Conservation (phyloP, 1,140 invertebrate species). For the Macrotrachela quadricornifera region DNA sequence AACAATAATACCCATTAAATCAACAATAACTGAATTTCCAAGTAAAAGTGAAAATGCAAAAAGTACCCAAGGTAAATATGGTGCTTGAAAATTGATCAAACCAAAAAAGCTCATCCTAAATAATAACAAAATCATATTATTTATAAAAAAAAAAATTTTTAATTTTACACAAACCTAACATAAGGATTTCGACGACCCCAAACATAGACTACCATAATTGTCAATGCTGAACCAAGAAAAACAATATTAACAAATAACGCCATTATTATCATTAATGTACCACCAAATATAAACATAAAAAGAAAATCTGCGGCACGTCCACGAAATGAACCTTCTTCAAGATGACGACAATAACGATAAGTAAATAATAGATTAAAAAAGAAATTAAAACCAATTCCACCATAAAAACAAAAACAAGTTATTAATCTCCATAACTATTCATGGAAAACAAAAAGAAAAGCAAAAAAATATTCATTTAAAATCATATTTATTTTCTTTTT, state of each 20-base stretch:
- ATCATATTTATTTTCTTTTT: constrained; percentile 7
- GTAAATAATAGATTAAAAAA: constrained; percentile 99
- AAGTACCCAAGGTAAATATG: constrained; percentile 91
- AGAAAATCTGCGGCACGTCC: constrained; percentile 90
- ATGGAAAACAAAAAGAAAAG: constrained; percentile 17
- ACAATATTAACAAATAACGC: constrained; percentile 89
- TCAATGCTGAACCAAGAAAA: constrained; percentile 94
- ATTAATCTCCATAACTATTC: constrained; percentile 66
- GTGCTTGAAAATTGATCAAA: constrained; percentile 86
- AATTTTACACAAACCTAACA: constrained; percentile 31
- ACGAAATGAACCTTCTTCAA: constrained; percentile 92
- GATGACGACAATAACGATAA: constrained; percentile 90
- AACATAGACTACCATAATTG: constrained; percentile 96
- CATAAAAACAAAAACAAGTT: constrained; percentile 94
- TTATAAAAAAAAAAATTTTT: too few relatives aligned
- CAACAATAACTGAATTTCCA: constrained; percentile 84
- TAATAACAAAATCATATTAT: too few relatives aligned
- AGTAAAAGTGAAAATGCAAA: constrained; percentile 82
- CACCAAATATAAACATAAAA: constrained; percentile 95
- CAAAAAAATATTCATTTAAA: background rate
- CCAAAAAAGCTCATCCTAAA: constrained; percentile 85
- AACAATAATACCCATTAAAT: constrained; percentile 87
- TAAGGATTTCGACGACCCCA: constrained; percentile 91
- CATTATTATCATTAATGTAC: constrained; percentile 44
- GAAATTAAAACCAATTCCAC: constrained; percentile 91